phyloP scores from a whole-genome alignment of 2,797 vertebrate genomes.

The Oreortyx pictus region DNA sequence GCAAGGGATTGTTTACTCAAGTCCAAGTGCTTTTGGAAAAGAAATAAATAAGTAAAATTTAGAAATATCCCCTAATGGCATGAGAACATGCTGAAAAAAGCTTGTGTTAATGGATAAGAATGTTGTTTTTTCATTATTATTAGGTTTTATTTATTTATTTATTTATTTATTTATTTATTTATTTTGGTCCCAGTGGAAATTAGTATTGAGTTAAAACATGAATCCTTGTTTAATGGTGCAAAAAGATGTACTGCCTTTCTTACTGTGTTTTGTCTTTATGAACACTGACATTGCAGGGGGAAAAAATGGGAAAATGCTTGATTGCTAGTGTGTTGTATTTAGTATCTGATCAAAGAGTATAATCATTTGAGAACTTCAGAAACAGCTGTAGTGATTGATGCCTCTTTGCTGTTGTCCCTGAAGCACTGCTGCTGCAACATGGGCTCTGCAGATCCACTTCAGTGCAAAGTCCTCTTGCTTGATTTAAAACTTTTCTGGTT shows the following conservation, averaged over 20 bases:
- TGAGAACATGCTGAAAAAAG: conserved; percentile 2
- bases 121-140: not conserved
- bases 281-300: not conserved
- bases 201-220: not conserved
- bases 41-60: not conserved
- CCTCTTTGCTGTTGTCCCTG: not conserved
- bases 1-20: not conserved
- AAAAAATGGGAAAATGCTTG: not conserved
- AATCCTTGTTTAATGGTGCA: conserved; percentile 37
- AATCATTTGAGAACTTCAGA: not conserved
- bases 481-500: not conserved
- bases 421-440: not conserved
- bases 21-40: not conserved
- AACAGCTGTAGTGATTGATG: rapidly evolving
- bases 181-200: not conserved
- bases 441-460: not conserved
- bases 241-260: conserved; percentile 17
- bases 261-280: conserved; percentile 9
- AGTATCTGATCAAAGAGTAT: not conserved
- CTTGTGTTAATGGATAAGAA: conserved; percentile 5
- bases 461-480: not conserved
- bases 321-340: not conserved
- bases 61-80: not conserved
- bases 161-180: not conserved
- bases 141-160: no score